Base-by-base conservation (phyloP, 1,140 invertebrate species). In the Homalodisca vitripennis region DNA sequence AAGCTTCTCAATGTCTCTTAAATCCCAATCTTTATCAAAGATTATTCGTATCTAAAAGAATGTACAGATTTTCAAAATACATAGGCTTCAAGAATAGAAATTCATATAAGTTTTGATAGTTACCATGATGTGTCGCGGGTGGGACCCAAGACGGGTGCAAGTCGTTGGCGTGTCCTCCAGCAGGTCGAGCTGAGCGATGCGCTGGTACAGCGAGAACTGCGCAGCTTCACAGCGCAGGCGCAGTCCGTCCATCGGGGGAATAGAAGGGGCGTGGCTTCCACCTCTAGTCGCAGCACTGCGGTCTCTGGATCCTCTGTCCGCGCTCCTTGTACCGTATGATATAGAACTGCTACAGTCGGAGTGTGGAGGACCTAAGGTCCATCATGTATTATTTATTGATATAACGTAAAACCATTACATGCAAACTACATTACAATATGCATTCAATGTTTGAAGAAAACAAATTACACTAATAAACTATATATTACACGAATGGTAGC, bases 151-250 rank as follows among this genome's bases (percentile, higher is more conserved):
- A 82, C 80, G 24, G 80, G 79, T 10, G 79, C 80, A 3, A 81
- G 75, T 67, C 79, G 76, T 2, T n/a, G 81, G 81, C 27, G 80
- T 79, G 65, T 82, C 80, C 69, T 83, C 81, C 55, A 78, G 76
- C 27, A 83, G 75, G 64, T 78, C 77, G 17, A 77, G 72, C 62
- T 81, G 79, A 48, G 75, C 70, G 32, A 73, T 75, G 63, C 74
- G 72, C 60, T 74, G 73, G 75, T 81, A 81, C 17, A 80, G 70
- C n/a, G 78, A 77, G 72, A 78, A 83, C 75, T 82, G 77, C 22
- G 79, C 80, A 13, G 80, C 80, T 31, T 81, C 73, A 73, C 82
- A 83, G 24, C 79, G 77, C 27, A 83, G 73, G 64, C 78, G 76
- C 69, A 82, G 73, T 66, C 78, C n/a, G 76, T 22, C 82, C 80